Evolutionary conservation across 2,113 vertebrate species (phyloP), one percentile per base, ranked within the genome.

Genomic region (Forbesichthys agassizii): DNA sequence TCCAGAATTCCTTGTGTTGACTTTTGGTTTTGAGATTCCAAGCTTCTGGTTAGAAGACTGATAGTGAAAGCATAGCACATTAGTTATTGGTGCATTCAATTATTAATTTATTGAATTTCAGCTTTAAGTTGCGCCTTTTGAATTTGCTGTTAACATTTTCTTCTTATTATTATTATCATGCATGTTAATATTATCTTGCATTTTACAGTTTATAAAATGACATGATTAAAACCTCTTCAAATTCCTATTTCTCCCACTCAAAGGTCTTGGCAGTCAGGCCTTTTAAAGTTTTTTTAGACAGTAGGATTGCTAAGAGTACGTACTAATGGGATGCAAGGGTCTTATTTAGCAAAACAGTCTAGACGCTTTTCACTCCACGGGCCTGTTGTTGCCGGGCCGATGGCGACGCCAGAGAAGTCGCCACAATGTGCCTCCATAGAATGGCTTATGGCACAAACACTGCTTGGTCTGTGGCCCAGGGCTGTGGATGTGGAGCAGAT

Each of bases 401-500:
- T 33, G 75, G 81, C 80, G 83, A 83, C 86, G 87, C 81, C 2
- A 10, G 49, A 87, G 78, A 75, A 75, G 83, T 85, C 64, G 71
- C 83, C 75, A 86, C 85, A 84, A 78, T 84, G 86, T 70, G 75
- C 73, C 58, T 75, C 78, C 81, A 73, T 81, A 87, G 84, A 90
- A 85, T 77, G 74, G 82, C 84, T 81, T 75, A 79, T 79, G 83
- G 77, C 82, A 85, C 86, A 79, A 90, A 87, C 80, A 78, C 74
- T 65, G 77, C 75, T 75, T 82, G 84, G 83, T 86, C 83, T 83
- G 62, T 59, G 73, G 73, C 73, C 78, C 58, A 71, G 74, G 79
- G 66, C 74, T 84, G 78, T 84, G 69, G 77, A 80, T 78, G 82
- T 49, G 70, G 69, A 82, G 81, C 83, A 78, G 80, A 78, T 75